phyloP scores from a whole-genome alignment of 2,113 vertebrate genomes.

The Mungos mungo region DNA sequence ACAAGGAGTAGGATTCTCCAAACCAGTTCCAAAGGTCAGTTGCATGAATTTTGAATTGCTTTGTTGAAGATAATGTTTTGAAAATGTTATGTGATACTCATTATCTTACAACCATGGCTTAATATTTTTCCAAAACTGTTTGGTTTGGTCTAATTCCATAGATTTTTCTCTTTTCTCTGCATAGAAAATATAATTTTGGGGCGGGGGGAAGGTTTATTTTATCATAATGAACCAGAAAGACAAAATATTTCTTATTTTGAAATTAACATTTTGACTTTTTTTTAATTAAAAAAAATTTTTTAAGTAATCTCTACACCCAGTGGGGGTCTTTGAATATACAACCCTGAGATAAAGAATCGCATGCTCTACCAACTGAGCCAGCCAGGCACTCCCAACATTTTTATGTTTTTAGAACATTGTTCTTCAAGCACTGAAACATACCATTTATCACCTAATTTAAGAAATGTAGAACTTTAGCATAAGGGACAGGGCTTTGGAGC shows the following conservation, averaged over 20 bases:
- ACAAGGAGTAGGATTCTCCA: constrained; percentile 36
- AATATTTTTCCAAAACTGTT: constrained; percentile 32
- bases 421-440: neutral
- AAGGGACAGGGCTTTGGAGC: neutral
- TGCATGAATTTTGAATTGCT: constrained; percentile 39
- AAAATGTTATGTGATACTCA: constrained; percentile 6
- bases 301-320: neutral
- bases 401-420: neutral
- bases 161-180: neutral
- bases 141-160: constrained; percentile 36
- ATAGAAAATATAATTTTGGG: neutral
- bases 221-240: neutral
- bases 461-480: neutral
- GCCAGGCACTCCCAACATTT: neutral
- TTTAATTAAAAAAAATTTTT: neutral
- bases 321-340: neutral
- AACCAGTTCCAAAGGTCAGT: constrained; percentile 28
- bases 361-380: neutral
- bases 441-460: neutral
- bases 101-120: neutral
- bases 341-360: neutral
- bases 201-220: neutral
- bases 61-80: neutral
- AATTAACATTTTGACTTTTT: neutral
- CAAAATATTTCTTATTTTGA: constrained; percentile 34